Evolutionary conservation across 92 coral and sea anemone species (phyloP), one percentile per base, ranked within the genome.

Genomic region (Parazoanthus darwini): DNA sequence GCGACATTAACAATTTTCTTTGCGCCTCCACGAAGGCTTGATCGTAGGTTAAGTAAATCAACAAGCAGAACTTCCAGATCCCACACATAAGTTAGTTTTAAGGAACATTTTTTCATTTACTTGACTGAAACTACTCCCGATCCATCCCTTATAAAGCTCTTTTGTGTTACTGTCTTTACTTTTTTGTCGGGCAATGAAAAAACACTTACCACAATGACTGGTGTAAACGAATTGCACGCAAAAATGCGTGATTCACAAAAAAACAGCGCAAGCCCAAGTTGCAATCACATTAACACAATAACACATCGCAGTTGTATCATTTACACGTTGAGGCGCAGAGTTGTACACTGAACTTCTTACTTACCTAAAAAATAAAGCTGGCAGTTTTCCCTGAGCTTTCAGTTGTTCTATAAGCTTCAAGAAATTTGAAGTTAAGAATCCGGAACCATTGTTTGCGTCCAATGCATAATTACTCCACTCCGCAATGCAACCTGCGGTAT

Each of bases 341-440:
- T 14, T 51, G 58, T 58, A 1, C 38, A 25, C 75, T 71, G 0
- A 71, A 71, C 6, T 25, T 71, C 22, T 3, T 26, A 65, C 75
- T 23, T 59, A 92, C 94, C 90, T 92, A 80, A 92, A 92, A 85
- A 92, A 88, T 13, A 92, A 25, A 65, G 94, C 92, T 8, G 94
- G 94, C 25, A 92, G 88, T 63, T 92, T 89, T 25, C 79, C 90
- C 81, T 89, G 94, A 9, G 90, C 92, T 86, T 81, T 82, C 1
- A 92, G 92, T 33, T 92, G 90, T 33, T 92, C 94, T 29, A 89
- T 63, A 14, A 92, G 92, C 68, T 89, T 89, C 25, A 85, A 75
- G 44, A 89, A 92, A 10, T 89, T 89, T 4, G 0, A 39, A 33
- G 0, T 0, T 58, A 89, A 16, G 90, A 86, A 89, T 0, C 1